Evolutionary conservation across 2,888 invertebrate species (phyloP).

Genomic region (Diaperis boleti): DNA sequence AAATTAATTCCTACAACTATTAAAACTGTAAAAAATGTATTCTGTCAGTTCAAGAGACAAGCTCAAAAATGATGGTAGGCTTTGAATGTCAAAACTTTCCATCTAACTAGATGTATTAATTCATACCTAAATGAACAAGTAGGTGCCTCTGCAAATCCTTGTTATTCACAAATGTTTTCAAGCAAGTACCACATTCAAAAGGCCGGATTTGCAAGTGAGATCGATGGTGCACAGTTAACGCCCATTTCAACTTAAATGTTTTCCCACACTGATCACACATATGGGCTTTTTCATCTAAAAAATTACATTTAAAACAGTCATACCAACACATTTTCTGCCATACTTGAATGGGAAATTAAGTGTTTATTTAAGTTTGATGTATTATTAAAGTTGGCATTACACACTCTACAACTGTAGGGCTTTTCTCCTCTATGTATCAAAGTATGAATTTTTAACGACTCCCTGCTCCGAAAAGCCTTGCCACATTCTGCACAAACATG

Average conservation of each 20-base stretch:
- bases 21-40: too few relatives aligned
- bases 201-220: conserved; percentile 69
- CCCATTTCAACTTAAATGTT: conserved; percentile 71
- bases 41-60: too few relatives aligned
- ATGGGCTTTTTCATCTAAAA: conserved; percentile 69
- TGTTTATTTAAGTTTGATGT: conserved; percentile 79
- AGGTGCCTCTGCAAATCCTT: conserved; percentile 79
- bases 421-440: conserved; percentile 74
- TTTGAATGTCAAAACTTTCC: too few relatives aligned
- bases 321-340: conserved; percentile 42
- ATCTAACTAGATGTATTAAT: too few relatives aligned
- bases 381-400: conserved; percentile 72
- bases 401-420: conserved; percentile 73
- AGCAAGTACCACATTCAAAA: conserved; percentile 75
- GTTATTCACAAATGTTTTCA: conserved; percentile 75
- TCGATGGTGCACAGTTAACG: conserved; percentile 70
- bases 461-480: conserved; percentile 72
- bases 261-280: conserved; percentile 74
- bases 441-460: conserved; percentile 72
- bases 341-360: conserved; percentile 71
- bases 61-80: too few relatives aligned
- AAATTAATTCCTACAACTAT: too few relatives aligned
- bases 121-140: conserved; percentile 76
- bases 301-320: not conserved
- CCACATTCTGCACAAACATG: conserved; percentile 73